These are phyloP conservation scores for Helleia helle DNA, from an alignment of 2,888 invertebrate species.

Conservation along the genomic window DNA sequence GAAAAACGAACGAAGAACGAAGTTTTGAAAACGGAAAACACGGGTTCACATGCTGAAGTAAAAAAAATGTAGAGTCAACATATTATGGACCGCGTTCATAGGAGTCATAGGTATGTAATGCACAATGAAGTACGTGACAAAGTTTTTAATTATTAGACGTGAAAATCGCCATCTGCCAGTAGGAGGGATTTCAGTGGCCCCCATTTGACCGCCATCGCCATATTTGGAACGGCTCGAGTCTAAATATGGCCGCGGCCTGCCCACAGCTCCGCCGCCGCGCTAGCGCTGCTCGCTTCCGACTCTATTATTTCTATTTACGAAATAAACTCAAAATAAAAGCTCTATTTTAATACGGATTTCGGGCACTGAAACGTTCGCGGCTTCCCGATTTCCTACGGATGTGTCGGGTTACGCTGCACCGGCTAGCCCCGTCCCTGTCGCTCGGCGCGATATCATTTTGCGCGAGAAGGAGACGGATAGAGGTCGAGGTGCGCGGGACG, in stretches of 20 bases:
- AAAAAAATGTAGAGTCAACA: neutral
- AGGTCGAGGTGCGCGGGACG: slow-evolving; percentile 46
- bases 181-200: slow-evolving; percentile 87
- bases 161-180: slow-evolving; percentile 70
- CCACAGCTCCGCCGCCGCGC: slow-evolving; percentile 73
- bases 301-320: slow-evolving; percentile 74
- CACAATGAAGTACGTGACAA: slow-evolving; percentile 54
- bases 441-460: slow-evolving; percentile 24
- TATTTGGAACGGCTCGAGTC: slow-evolving; percentile 86
- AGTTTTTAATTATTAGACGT: slow-evolving; percentile 70
- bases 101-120: slow-evolving; percentile 19
- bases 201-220: slow-evolving; percentile 85
- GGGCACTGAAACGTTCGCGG: slow-evolving; percentile 64
- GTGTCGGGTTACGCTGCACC: slow-evolving; percentile 67
- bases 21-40: neutral
- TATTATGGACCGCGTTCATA: neutral
- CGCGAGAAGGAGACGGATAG: slow-evolving; percentile 54
- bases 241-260: slow-evolving; percentile 87
- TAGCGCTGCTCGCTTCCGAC: slow-evolving; percentile 62
- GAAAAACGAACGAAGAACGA: neutral
- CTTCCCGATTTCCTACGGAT: slow-evolving; percentile 66
- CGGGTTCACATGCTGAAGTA: neutral
- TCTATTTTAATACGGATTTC: slow-evolving; percentile 71
- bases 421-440: slow-evolving; percentile 44
- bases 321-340: slow-evolving; percentile 72